Conservation (phyloP, 2,113 vertebrate species). For the Neotragus pygmaeus region DNA sequence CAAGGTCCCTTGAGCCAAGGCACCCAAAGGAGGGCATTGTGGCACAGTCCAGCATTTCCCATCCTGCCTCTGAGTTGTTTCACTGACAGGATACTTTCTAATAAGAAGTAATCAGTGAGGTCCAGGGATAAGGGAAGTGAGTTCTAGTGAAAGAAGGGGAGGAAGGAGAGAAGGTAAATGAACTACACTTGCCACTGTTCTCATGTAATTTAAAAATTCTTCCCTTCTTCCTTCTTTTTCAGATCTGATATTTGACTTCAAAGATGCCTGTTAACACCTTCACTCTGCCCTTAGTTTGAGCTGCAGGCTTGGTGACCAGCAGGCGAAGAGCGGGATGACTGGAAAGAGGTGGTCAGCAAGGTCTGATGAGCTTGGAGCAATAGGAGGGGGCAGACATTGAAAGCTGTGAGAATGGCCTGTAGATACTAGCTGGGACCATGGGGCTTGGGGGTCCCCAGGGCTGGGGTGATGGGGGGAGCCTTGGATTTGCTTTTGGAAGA, state of each 20-base stretch:
- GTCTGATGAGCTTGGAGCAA: too few species aligned
- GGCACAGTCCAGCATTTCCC: accelerated
- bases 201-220: neutral
- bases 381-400: accelerated
- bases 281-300: accelerated
- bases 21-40: too few species aligned
- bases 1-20: neutral
- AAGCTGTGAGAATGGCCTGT: too few species aligned
- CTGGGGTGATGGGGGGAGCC: neutral
- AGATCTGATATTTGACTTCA: neutral
- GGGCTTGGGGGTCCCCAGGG: neutral
- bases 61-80: neutral
- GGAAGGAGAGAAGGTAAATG: neutral
- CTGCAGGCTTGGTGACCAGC: neutral
- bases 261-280: accelerated
- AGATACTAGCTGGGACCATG: accelerated
- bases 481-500: neutral
- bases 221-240: neutral
- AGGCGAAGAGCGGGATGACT: neutral
- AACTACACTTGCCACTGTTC: neutral
- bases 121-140: neutral
- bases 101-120: neutral
- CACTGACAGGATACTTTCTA: neutral
- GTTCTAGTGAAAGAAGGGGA: neutral
- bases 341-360: neutral